Conservation (phyloP, 2,797 vertebrate genomes). For the Chelmon rostratus region DNA sequence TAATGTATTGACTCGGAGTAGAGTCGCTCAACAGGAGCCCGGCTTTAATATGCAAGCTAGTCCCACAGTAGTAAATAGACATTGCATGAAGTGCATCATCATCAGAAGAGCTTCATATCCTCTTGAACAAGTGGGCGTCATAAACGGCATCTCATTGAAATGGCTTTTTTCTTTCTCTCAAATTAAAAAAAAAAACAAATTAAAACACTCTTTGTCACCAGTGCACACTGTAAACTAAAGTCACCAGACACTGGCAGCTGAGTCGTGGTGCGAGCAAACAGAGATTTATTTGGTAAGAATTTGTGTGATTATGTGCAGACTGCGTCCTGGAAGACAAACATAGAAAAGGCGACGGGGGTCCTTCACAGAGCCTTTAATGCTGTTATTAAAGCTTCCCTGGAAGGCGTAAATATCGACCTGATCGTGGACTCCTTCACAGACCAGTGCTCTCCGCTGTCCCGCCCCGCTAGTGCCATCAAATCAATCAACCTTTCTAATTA, state of each 20-base stretch:
- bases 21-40: slow-evolving; percentile 40
- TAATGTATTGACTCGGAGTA: slow-evolving; percentile 31
- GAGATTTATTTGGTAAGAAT: slow-evolving; percentile 35
- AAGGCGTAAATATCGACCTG: slow-evolving; percentile 81
- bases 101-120: slow-evolving; percentile 50
- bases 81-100: slow-evolving; percentile 48
- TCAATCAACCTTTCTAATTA: slow-evolving; percentile 87
- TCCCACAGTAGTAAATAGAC: slow-evolving; percentile 51
- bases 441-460: slow-evolving; percentile 74
- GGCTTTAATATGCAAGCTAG: slow-evolving; percentile 31
- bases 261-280: slow-evolving; percentile 42
- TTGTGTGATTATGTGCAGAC: slow-evolving; percentile 51
- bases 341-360: slow-evolving; percentile 37
- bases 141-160: slow-evolving; percentile 65
- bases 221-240: slow-evolving; percentile 38
- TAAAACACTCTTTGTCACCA: slow-evolving; percentile 51
- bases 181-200: slow-evolving; percentile 44
- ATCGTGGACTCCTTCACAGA: slow-evolving; percentile 82
- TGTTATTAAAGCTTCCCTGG: slow-evolving; percentile 79
- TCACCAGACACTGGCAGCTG: slow-evolving; percentile 26
- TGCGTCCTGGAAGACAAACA: slow-evolving; percentile 49
- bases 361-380: slow-evolving; percentile 74
- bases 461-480: slow-evolving; percentile 80
- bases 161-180: slow-evolving; percentile 38
- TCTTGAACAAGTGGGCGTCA: slow-evolving; percentile 31